A percentile compares a stretch with the other conserved stretches of the same genome.
phyloP scores from a whole-genome alignment of 1,140 invertebrate genomes.

The Lepeophtheirus salmonis region DNA sequence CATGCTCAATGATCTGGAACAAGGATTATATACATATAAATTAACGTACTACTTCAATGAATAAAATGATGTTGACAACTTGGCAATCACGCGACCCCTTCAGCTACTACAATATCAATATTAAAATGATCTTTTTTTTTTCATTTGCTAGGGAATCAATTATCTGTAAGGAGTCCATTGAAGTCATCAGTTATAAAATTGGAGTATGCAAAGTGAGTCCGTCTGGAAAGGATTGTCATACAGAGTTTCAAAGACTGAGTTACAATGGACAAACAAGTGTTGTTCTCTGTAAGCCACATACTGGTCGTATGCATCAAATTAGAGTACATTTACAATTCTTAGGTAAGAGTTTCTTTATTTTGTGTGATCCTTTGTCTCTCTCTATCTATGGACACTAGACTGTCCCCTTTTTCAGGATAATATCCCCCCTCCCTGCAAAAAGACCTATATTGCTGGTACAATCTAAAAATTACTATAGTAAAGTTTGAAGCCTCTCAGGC shows the following conservation, averaged over 20 bases:
- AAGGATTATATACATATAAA: neutral
- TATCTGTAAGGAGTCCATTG: slow-evolving; percentile 72
- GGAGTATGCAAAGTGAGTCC: slow-evolving; percentile 78
- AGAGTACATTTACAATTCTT: slow-evolving; percentile 90
- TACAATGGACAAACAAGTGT: slow-evolving; percentile 69
- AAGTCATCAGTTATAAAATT: slow-evolving; percentile 81
- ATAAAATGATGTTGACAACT: neutral
- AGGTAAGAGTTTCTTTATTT: too few relatives aligned
- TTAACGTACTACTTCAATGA: neutral
- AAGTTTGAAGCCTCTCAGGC: too few relatives aligned
- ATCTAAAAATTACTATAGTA: too few relatives aligned
- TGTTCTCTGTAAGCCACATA: slow-evolving; percentile 74
- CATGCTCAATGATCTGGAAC: neutral
- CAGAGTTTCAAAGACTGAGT: slow-evolving; percentile 67
- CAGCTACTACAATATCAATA: neutral
- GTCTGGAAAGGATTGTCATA: slow-evolving; percentile 72
- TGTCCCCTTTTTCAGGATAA: too few relatives aligned
- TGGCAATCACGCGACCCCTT: neutral
- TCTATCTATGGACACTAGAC: too few relatives aligned
- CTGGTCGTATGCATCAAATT: slow-evolving; percentile 95
- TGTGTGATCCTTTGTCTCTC: too few relatives aligned
- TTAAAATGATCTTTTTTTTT: slow-evolving; percentile 13
- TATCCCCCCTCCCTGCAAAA: too few relatives aligned
- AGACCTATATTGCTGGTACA: too few relatives aligned
- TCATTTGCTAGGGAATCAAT: slow-evolving; percentile 46